Evolutionary conservation across 2,888 invertebrate species (phyloP), one percentile per base, ranked within the genome.

Genomic region (Perizoma affinitatum): DNA sequence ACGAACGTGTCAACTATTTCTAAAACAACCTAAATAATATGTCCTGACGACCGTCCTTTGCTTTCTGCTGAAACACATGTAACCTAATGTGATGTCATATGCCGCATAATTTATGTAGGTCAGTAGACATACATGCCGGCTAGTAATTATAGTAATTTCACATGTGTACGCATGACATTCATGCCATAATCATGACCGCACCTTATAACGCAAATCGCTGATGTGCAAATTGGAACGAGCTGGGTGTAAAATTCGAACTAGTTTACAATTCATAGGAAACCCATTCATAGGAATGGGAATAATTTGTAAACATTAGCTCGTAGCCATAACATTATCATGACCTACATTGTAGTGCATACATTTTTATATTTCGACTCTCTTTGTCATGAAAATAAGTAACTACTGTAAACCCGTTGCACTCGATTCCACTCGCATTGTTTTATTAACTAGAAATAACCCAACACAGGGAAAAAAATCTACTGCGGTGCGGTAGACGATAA

Each of bases 51-150:
- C 22, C 7, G 38, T 38, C 38, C 42, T 42, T 35, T 34, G 7
- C 22, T 43, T 47, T 41, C 8, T 36, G 41, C 11, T 46, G 22
- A 44, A 8, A 50, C 49, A 11, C 10, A 41, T 48, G 41, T 41
- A 5, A n/a, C n/a, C n/a, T n/a, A n/a, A 10, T 38, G 55, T 69
- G 63, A 67, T 48, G 57, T 67, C 61, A 67, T 62, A 48, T 53
- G 53, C 53, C 61, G 63, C 63, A 63, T 65, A 54, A 58, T 56
- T 52, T 53, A 61, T 51, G 50, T 67, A 61, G 69, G 69, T 60
- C 63, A 67, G 61, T 59, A 54, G 54, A 48, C 55, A 42, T 50
- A 53, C 47, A 55, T 6, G 58, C 54, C 55, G 57, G 51, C 52
- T 41, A 41, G 47, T 53, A 51, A 56, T 58, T 49, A 58, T 36